These are phyloP conservation scores for Troilus luridus DNA, from an alignment of 2,888 invertebrate species.

Conservation along the genomic window DNA sequence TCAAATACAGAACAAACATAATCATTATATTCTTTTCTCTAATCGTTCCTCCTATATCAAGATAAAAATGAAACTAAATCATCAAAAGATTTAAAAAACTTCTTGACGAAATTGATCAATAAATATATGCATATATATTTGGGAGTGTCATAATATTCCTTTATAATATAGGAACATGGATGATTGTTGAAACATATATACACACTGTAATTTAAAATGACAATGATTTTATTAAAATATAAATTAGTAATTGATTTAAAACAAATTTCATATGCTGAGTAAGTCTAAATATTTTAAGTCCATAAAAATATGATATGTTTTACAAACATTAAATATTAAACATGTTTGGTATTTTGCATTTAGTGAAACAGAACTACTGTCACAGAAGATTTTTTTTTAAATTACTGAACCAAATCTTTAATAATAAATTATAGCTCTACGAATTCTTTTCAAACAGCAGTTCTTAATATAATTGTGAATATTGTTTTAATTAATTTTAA, in stretches of 20 bases:
- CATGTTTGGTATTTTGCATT: neutral
- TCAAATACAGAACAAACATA: neutral
- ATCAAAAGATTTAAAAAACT: neutral
- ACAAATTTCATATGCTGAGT: neutral
- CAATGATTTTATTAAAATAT: constrained; percentile 45
- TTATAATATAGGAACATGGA: neutral
- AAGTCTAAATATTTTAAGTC: neutral
- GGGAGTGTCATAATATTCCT: neutral
- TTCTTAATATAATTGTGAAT: neutral
- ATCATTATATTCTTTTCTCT: neutral
- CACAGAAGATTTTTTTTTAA: neutral
- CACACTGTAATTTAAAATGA: neutral
- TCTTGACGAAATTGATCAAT: too few species aligned
- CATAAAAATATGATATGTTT: constrained; percentile 41
- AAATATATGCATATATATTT: too few species aligned
- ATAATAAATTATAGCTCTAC: neutral
- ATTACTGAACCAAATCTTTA: neutral
- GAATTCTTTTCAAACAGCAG: neutral
- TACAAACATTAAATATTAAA: neutral
- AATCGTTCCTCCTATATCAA: neutral
- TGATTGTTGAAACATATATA: neutral
- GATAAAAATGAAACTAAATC: neutral
- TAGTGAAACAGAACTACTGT: neutral
- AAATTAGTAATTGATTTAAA: constrained; percentile 24
- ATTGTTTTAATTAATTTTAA: neutral